phyloP scores from a whole-genome alignment of 2,888 invertebrate species.

The Lithophane semibrunnea region DNA sequence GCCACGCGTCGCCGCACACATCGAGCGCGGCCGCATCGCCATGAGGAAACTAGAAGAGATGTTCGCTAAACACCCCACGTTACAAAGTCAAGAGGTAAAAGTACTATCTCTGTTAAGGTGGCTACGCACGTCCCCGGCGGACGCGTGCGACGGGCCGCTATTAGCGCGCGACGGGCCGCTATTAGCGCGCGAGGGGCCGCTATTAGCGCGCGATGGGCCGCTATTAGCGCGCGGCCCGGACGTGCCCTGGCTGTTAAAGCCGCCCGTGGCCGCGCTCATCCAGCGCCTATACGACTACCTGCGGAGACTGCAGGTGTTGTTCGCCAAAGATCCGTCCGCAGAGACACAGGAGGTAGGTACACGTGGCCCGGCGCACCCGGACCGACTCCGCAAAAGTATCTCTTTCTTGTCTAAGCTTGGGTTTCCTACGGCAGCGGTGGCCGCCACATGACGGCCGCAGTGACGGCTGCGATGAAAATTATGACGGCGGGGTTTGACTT shows the following conservation, averaged over 20 bases:
- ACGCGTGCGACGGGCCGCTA: not conserved
- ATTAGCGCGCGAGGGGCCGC: not conserved
- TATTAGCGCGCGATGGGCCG: not conserved
- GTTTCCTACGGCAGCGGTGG: not conserved
- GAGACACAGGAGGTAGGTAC: slow-evolving; percentile 53
- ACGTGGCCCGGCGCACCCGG: slow-evolving; percentile 19
- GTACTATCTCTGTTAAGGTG: slow-evolving; percentile 48
- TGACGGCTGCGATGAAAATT: not conserved
- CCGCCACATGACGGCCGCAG: not conserved
- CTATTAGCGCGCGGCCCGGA: slow-evolving; percentile 5
- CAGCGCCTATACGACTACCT: slow-evolving; percentile 13
- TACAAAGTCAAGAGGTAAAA: slow-evolving; percentile 93
- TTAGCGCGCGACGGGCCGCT: not conserved
- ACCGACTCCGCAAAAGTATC: slow-evolving; percentile 43
- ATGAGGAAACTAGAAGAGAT: slow-evolving; percentile 94
- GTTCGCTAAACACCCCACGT: slow-evolving; percentile 93
- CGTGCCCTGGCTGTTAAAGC: slow-evolving; percentile 35
- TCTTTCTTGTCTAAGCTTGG: slow-evolving; percentile 10
- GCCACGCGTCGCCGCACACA: slow-evolving; percentile 93
- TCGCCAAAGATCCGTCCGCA: slow-evolving; percentile 18
- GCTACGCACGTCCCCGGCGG: slow-evolving; percentile 33
- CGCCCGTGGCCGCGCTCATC: slow-evolving; percentile 12
- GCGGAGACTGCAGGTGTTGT: slow-evolving; percentile 7
- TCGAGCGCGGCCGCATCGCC: slow-evolving; percentile 94
- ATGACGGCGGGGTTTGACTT: no score